A percentile compares a stretch with the other conserved stretches of the same genome.
These are phyloP conservation scores for Sus cebifrons DNA, from an alignment of 2,797 vertebrate genomes.

Conservation along the genomic window DNA sequence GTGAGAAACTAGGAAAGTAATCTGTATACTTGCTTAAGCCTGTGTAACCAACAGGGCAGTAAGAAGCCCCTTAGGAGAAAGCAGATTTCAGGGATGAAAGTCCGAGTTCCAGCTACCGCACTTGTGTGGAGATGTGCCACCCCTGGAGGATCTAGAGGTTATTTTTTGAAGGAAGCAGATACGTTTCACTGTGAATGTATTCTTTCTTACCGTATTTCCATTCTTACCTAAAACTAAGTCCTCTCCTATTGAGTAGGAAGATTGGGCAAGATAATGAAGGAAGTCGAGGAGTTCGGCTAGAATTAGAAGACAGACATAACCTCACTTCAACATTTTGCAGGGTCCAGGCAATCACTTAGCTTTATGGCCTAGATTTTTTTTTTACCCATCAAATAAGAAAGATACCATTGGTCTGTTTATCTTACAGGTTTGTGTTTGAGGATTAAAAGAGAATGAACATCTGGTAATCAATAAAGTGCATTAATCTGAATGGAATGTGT, in stretches of 20 bases:
- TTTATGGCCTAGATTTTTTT: background rate
- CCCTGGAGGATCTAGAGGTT: background rate
- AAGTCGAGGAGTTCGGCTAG: background rate
- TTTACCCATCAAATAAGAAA: background rate
- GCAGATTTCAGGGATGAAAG: background rate
- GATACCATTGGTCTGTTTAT: background rate
- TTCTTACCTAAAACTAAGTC: background rate
- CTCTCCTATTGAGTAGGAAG: background rate
- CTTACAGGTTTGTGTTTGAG: background rate
- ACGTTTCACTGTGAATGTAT: background rate
- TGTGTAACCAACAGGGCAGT: too few species aligned
- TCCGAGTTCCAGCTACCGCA: background rate
- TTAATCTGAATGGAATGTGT: background rate
- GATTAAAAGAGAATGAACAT: conserved; percentile 16
- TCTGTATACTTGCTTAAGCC: background rate
- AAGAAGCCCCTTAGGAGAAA: background rate
- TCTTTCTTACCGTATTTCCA: background rate
- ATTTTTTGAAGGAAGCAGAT: background rate
- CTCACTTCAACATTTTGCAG: background rate
- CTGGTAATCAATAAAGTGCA: background rate
- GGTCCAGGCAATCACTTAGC: background rate
- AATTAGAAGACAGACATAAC: background rate
- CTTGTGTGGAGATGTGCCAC: background rate
- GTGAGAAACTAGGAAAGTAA: background rate
- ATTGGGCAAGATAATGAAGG: background rate